Evolutionary conservation across 1,140 invertebrate genomes (phyloP).

Genomic region (Ceratitis capitata): DNA sequence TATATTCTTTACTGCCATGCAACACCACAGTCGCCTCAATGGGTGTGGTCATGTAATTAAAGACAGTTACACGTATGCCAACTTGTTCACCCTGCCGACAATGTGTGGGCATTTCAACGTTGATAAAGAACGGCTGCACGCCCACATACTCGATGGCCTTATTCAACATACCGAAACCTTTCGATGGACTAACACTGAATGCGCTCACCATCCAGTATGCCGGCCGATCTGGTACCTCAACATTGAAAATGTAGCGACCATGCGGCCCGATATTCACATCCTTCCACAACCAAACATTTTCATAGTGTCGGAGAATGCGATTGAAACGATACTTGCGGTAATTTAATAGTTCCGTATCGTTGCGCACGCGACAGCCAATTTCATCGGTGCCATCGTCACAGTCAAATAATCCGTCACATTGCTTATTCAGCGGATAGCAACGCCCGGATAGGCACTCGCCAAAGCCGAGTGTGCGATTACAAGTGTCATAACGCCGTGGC

Average conservation of each 20-base stretch:
- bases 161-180: constrained; percentile 87
- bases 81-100: constrained; percentile 93
- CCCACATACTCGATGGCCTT: constrained; percentile 83
- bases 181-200: constrained; percentile 85
- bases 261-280: constrained; percentile 94
- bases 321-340: constrained; percentile 87
- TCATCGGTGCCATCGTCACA: constrained; percentile 92
- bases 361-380: constrained; percentile 73
- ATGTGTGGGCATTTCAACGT: constrained; percentile 88
- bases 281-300: constrained; percentile 94
- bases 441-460: constrained; percentile 82
- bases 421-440: constrained; percentile 81
- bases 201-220: constrained; percentile 93
- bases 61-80: constrained; percentile 89
- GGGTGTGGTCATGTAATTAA: constrained; percentile 89
- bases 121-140: constrained; percentile 92
- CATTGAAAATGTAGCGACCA: constrained; percentile 85
- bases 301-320: constrained; percentile 86
- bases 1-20: constrained; percentile 86
- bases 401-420: constrained; percentile 80
- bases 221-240: constrained; percentile 85
- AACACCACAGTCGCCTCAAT: constrained; percentile 89
- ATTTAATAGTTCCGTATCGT: constrained; percentile 73
- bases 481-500: constrained; percentile 74
- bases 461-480: constrained; percentile 78